phyloP scores from a whole-genome alignment of 2,797 vertebrate genomes.

The Pyrocephalus nanus region DNA sequence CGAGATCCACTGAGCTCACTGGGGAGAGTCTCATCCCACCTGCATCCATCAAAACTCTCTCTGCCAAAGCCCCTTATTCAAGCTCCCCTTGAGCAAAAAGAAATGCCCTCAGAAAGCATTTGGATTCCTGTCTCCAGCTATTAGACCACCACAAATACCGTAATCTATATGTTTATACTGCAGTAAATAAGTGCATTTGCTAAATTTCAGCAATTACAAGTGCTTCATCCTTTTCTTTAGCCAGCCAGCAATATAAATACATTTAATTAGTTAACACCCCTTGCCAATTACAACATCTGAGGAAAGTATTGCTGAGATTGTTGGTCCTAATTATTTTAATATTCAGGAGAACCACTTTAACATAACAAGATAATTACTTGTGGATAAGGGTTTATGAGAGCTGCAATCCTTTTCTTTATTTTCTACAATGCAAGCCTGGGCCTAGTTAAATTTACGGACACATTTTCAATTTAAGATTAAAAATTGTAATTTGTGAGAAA shows the following conservation, averaged over 20 bases:
- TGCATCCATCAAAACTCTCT: background rate
- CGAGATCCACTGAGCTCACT: fast-evolving
- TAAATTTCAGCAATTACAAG: constrained; percentile 63
- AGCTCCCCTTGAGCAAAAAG: background rate
- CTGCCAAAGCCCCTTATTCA: background rate
- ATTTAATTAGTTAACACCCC: constrained; percentile 75
- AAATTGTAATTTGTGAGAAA: constrained; percentile 70
- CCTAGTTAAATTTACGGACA: constrained; percentile 66
- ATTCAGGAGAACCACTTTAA: constrained; percentile 74
- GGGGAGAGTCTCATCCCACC: background rate
- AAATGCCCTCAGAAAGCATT: background rate
- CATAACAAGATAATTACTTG: constrained; percentile 72
- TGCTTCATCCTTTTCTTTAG: constrained; percentile 54
- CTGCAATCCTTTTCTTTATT: constrained; percentile 62
- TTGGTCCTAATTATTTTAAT: constrained; percentile 77
- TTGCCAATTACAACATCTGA: constrained; percentile 73
- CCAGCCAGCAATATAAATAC: constrained; percentile 66
- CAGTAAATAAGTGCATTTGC: constrained; percentile 56
- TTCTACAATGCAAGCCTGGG: constrained; percentile 35
- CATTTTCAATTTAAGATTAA: constrained; percentile 69
- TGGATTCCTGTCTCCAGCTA: background rate
- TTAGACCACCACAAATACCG: background rate
- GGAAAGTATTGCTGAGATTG: constrained; percentile 66
- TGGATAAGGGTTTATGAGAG: constrained; percentile 60
- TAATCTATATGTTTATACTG: constrained; percentile 42